Evolutionary conservation across 2,113 vertebrate species (phyloP).

Genomic region (Pangasianodon gigas): DNA sequence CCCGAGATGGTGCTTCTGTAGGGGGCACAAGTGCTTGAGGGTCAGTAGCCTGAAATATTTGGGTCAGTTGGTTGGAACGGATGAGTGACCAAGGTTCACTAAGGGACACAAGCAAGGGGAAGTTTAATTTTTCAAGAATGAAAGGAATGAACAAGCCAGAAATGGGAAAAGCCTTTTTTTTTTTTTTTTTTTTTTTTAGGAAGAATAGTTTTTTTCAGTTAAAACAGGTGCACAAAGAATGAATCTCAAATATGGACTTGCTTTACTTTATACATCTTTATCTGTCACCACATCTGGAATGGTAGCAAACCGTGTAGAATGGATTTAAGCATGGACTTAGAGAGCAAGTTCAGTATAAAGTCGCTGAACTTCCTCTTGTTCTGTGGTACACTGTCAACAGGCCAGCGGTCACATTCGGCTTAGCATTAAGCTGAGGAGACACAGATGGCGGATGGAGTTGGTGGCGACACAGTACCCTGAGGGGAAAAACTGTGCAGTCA

Average conservation of each 20-base stretch:
- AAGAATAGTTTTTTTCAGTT: not conserved
- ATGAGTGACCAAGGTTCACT: not conserved
- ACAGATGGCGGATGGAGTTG: conserved; percentile 36
- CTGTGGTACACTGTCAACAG: not conserved
- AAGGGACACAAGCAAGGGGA: not conserved
- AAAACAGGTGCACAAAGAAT: conserved; percentile 9
- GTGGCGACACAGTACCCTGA: conserved; percentile 39
- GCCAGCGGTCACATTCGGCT: conserved; percentile 13
- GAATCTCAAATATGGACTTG: not conserved
- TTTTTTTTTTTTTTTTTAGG: not conserved
- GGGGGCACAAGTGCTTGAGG: not conserved
- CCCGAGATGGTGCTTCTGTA: not conserved
- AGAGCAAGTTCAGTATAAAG: conserved; percentile 5
- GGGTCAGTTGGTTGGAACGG: not conserved
- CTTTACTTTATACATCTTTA: not conserved
- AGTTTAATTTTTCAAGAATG: not conserved
- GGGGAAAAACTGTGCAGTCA: conserved; percentile 40
- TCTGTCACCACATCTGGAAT: not conserved
- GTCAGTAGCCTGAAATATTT: not conserved
- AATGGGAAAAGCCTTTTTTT: not conserved
- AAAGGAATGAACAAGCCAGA: not conserved
- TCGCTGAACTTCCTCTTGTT: conserved; percentile 23
- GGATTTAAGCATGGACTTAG: conserved; percentile 19
- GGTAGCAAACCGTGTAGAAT: not conserved
- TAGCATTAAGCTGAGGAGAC: conserved; percentile 48